Evolutionary conservation across 2,888 invertebrate species (phyloP).

Genomic region (Morinoia aosen): DNA sequence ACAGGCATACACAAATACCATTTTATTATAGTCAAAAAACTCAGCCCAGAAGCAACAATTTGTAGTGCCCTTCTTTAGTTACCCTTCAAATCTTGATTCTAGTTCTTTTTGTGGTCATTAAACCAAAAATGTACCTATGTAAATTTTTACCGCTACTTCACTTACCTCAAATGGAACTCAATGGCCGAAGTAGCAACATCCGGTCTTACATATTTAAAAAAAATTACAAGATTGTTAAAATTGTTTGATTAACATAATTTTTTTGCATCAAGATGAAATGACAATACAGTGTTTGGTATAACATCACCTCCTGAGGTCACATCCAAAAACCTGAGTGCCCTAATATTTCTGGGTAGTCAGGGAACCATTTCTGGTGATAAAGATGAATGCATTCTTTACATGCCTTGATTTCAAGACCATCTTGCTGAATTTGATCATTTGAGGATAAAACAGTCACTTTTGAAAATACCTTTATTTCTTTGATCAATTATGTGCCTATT

Average conservation of each 20-base stretch:
- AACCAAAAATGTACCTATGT: too few relatives aligned
- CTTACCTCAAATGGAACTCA: too few relatives aligned
- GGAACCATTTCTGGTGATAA: not conserved
- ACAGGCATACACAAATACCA: not conserved
- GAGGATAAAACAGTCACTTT: not conserved
- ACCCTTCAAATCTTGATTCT: too few relatives aligned
- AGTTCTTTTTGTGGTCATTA: too few relatives aligned
- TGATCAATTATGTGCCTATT: too few relatives aligned
- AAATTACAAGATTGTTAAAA: not conserved
- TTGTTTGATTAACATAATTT: too few relatives aligned
- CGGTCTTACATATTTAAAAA: too few relatives aligned
- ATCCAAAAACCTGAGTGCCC: not conserved
- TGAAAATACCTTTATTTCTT: not conserved
- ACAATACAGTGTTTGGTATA: not conserved
- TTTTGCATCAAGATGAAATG: not conserved
- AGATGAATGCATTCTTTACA: not conserved
- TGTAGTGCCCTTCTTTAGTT: too few relatives aligned
- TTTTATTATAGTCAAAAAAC: not conserved
- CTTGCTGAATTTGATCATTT: not conserved
- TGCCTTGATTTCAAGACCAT: not conserved
- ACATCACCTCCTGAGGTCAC: not conserved
- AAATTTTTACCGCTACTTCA: too few relatives aligned
- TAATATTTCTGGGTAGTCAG: not conserved
- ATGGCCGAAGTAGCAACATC: too few relatives aligned
- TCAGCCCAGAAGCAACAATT: too few relatives aligned